Evolutionary conservation across 2,113 vertebrate genomes (phyloP), one percentile per base, ranked within the genome.

Genomic region (Passerina amoena): DNA sequence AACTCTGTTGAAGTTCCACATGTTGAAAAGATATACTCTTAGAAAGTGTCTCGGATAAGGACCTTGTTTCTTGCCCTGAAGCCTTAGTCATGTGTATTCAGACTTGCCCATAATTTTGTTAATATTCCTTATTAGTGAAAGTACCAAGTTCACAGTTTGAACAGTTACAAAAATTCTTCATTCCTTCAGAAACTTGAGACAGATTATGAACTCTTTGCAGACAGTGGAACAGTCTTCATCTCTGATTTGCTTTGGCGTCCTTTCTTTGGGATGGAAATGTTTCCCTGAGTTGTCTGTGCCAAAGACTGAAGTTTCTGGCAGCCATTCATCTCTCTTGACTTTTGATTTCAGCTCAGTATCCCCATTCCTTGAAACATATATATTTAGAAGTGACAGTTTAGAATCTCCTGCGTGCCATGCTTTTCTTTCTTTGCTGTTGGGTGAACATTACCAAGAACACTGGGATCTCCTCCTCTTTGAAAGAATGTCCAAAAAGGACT

Each of bases 271-370:
- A 69, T 33, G 4, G 82, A 48, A 72, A 90, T 86, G 54, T 88
- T 88, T 93, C 82, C 27, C 45, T 63, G 42, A 73, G 59, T 45
- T 89, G 28, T 84, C 73, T 57, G 73, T 90, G 87, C 90, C 92
- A 93, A 85, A 90, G 37, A 27, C 63, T 84, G 2, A 90, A 88
- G 45, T 82, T 89, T 73, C 82, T 97, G 86, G 89, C 87, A 96
- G 59, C 63, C 45, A 13, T 88, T 94, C 66, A 59, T 73, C 64
- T 80, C 57, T 90, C 51, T 82, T n/a, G 38, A 78, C 79, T 81
- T 80, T 19, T 77, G 75, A 77, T 96, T 75, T 95, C 33, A 28
- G 78, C 66, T 90, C 51, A 47, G 51, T 71, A 56, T 82, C 53
- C 33, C 63, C 25, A 16, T 70, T 88, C 42, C 84, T 86, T 96